Conservation (phyloP, 1,140 invertebrate genomes). For the Dryas iulia region DNA sequence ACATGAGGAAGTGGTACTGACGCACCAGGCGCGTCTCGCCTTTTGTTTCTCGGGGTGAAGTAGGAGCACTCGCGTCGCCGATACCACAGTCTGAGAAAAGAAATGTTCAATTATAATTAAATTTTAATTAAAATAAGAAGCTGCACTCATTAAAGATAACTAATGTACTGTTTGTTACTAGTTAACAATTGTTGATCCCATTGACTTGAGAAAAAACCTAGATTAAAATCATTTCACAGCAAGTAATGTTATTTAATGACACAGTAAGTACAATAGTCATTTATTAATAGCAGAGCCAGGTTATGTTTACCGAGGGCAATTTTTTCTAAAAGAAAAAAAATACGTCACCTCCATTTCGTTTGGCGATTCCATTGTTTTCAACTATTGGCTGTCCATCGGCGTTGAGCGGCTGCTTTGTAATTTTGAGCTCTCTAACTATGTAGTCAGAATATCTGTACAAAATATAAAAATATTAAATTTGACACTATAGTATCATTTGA, state of each 20-base stretch:
- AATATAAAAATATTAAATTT: conserved; percentile 22
- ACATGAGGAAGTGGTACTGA: conserved; percentile 96
- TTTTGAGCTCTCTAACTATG: conserved; percentile 88
- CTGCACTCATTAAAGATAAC: no score
- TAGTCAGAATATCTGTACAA: conserved; percentile 86
- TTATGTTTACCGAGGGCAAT: no score
- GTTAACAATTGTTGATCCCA: no score
- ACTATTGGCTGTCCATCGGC: conserved; percentile 71
- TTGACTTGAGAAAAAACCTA: no score
- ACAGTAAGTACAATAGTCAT: no score
- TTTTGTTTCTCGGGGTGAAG: conserved; percentile 59
- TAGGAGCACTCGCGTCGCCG: conserved; percentile 52
- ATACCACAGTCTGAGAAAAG: conserved; percentile 58
- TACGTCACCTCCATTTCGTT: conserved; percentile 71
- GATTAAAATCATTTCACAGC: no score
- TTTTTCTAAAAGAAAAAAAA: conserved; percentile 6
- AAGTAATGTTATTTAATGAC: no score
- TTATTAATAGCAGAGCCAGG: no score
- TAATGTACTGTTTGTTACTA: no score
- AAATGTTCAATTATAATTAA: no score
- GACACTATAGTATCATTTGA: no score
- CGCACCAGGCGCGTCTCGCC: conserved; percentile 57
- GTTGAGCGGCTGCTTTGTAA: conserved; percentile 75
- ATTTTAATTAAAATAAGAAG: no score
- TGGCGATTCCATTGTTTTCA: conserved; percentile 73